Conservation (phyloP, 2,888 invertebrate species). For the Alviniconcha strummeri region DNA sequence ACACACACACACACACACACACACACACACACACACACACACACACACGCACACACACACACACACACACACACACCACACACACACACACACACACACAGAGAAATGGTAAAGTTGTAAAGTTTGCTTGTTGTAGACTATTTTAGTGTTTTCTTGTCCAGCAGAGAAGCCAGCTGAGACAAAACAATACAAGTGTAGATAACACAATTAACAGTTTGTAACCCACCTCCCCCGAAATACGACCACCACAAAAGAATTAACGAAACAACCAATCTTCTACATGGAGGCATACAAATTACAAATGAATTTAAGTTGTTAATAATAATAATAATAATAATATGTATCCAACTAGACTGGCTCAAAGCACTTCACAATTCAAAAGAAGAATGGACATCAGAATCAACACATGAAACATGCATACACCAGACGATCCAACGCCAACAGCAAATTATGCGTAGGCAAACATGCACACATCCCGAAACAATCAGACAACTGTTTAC, state of each 20-base stretch:
- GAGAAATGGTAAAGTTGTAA: not conserved
- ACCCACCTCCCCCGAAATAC: not conserved
- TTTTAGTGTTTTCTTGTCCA: not conserved
- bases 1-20: slow-evolving; percentile 1
- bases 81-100: not conserved
- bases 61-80: not conserved
- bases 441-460: too few species aligned
- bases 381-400: too few species aligned
- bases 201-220: not conserved
- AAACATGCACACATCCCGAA: too few species aligned
- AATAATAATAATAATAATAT: too few species aligned
- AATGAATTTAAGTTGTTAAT: too few species aligned
- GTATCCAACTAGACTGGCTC: too few species aligned
- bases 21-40: slow-evolving; percentile 1
- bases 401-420: too few species aligned
- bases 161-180: not conserved
- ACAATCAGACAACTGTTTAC: too few species aligned
- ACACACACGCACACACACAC: not conserved
- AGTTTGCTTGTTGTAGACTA: not conserved
- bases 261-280: not conserved
- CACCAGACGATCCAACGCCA: too few species aligned
- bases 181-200: not conserved
- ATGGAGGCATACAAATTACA: too few species aligned
- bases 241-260: not conserved
- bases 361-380: too few species aligned